Base-by-base conservation (phyloP, 2,888 invertebrate species). In the Folsomia manolachei region DNA sequence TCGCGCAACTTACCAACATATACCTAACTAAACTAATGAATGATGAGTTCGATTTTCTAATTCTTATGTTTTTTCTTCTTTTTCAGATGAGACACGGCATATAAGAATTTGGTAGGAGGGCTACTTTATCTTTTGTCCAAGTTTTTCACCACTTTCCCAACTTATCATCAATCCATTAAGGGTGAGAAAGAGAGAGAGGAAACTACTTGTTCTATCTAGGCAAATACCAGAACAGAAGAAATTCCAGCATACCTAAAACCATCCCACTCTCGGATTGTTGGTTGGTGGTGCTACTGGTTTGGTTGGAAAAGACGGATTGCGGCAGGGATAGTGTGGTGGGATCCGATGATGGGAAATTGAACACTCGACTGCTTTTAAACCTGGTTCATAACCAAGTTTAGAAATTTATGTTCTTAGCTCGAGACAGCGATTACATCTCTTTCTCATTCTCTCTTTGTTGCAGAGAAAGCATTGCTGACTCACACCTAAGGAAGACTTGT, bases 261-360 rank as follows among this genome's bases (percentile, higher is more conserved):
- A n/a, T n/a, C n/a, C n/a, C n/a, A n/a, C n/a, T n/a, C n/a, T n/a
- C 21, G 56, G 21, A 56, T n/a, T n/a, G n/a, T n/a, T n/a, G n/a
- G n/a, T n/a, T n/a, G n/a, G n/a, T n/a, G n/a, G n/a, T n/a, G n/a
- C n/a, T 4, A 56, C n/a, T 56, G 56, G 56, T 56, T 7, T n/a
- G 18, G 21, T 56, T 56, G 18, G 18, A n/a, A 51, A 56, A 56
- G 27, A 27, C 26, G 1, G 27, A 62, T 14, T 21, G 62, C 25
- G n/a, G 23, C 19, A n/a, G 4, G 23, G n/a, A n/a, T n/a, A n/a
- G n/a, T n/a, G n/a, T n/a, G n/a, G n/a, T 7, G 60, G 21, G 19
- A 66, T 4, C 52, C 26, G 72, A 77, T 77, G 77, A 79, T 79
- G 79, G 79, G 79, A 79, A 79, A 79, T 75, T 77, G 79, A 79